Evolutionary conservation across 2,797 vertebrate species (phyloP).

Genomic region (Poecilia gillii): DNA sequence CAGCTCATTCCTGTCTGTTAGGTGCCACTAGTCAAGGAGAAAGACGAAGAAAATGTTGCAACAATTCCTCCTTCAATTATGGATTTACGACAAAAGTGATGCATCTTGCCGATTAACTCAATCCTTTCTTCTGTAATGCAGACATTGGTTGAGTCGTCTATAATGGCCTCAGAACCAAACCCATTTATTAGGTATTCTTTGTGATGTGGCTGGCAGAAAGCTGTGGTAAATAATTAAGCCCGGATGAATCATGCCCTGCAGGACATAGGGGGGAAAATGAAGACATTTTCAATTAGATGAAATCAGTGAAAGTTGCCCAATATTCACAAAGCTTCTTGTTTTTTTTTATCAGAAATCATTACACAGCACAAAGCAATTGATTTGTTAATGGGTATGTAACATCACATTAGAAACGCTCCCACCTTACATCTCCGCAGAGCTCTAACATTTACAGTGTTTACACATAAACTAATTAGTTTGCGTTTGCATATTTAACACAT

Average conservation of each 20-base stretch:
- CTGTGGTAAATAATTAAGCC: slow-evolving; percentile 65
- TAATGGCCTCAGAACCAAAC: slow-evolving; percentile 39
- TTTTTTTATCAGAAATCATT: slow-evolving; percentile 5
- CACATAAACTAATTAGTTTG: background rate
- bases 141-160: slow-evolving; percentile 23
- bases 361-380: background rate
- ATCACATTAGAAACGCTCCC: background rate
- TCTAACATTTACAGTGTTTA: background rate
- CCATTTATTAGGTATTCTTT: slow-evolving; percentile 69
- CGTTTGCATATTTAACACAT: slow-evolving; percentile 2
- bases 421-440: background rate
- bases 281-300: slow-evolving; percentile 24
- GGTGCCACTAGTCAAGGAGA: slow-evolving; percentile 20
- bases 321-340: background rate
- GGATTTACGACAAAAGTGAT: slow-evolving; percentile 38
- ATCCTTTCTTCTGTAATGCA: slow-evolving; percentile 30
- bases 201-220: slow-evolving; percentile 58
- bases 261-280: slow-evolving; percentile 20
- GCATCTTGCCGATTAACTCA: slow-evolving; percentile 25
- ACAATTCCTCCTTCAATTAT: slow-evolving; percentile 21
- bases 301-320: slow-evolving; percentile 2
- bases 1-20: background rate
- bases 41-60: slow-evolving; percentile 9
- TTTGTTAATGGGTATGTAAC: background rate
- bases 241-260: slow-evolving; percentile 27